These are phyloP conservation scores for Conger conger DNA, from an alignment of 2,113 vertebrate genomes.

Conservation along the genomic window DNA sequence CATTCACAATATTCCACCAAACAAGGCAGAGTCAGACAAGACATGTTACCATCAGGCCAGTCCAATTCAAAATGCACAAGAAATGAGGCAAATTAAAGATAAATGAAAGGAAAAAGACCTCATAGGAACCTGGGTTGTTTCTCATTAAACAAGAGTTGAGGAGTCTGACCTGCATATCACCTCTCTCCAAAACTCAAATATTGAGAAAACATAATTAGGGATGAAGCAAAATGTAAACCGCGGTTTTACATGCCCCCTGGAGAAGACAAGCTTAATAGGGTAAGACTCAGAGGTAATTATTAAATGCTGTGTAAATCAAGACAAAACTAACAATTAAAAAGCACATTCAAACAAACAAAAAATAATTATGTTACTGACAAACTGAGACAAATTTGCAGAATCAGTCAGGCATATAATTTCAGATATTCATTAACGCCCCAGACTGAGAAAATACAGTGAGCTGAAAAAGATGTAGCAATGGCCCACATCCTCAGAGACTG, in stretches of 20 bases:
- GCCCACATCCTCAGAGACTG: not conserved
- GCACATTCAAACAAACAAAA: not conserved
- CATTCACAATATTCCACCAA: not conserved
- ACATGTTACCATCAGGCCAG: not conserved
- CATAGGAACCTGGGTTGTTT: not conserved
- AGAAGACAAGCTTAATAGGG: slow-evolving; percentile 1
- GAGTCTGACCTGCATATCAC: not conserved
- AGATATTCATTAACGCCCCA: not conserved
- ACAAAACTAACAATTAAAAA: not conserved
- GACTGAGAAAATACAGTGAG: not conserved
- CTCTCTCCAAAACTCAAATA: not conserved
- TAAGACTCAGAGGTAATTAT: not conserved
- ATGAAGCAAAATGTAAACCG: not conserved
- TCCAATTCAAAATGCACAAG: not conserved
- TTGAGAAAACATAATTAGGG: not conserved
- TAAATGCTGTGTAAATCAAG: not conserved
- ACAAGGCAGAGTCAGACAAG: not conserved
- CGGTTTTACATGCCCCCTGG: not conserved
- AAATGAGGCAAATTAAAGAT: not conserved
- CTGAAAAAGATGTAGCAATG: not conserved
- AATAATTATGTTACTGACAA: not conserved
- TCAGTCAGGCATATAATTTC: not conserved
- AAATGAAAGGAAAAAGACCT: not conserved
- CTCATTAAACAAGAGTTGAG: slow-evolving; percentile 26
- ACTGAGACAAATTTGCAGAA: not conserved